These are phyloP conservation scores for Poicephalus meyeri DNA, from an alignment of 2,113 vertebrate genomes.

Conservation along the genomic window DNA sequence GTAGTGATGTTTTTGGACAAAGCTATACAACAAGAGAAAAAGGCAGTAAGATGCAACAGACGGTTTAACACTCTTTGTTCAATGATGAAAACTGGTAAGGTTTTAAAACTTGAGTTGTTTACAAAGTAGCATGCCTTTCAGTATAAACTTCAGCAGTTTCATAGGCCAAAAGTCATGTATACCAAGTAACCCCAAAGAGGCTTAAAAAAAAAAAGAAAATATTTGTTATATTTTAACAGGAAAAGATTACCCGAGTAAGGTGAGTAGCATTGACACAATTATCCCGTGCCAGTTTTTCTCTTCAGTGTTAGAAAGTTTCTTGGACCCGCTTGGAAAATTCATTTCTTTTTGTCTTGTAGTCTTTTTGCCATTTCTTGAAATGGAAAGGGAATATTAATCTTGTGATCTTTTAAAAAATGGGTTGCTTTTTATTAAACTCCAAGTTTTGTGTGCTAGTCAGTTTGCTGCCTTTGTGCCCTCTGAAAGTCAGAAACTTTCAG, in stretches of 20 bases:
- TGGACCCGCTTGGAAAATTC: background rate
- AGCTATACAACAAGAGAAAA: rapidly evolving
- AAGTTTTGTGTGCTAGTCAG: background rate
- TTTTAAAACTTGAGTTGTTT: background rate
- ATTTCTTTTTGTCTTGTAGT: background rate
- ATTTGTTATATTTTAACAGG: background rate
- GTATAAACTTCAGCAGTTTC: background rate
- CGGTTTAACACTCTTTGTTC: background rate
- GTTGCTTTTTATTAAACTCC: background rate
- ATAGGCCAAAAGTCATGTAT: background rate
- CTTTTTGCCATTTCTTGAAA: background rate
- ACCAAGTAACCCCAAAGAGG: background rate
- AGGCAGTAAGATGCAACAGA: background rate
- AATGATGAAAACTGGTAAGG: background rate
- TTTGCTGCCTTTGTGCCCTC: too few species aligned
- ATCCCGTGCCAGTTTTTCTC: background rate
- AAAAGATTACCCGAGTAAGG: background rate
- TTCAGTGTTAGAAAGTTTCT: background rate
- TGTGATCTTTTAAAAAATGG: background rate
- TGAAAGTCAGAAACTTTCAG: too few species aligned
- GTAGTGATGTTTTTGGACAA: too few species aligned
- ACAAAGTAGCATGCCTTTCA: background rate
- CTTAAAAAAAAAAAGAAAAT: background rate
- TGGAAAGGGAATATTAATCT: background rate
- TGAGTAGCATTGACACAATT: background rate